These are phyloP conservation scores for Rutilus rutilus DNA, from an alignment of 2,113 vertebrate species.

Conservation along the genomic window DNA sequence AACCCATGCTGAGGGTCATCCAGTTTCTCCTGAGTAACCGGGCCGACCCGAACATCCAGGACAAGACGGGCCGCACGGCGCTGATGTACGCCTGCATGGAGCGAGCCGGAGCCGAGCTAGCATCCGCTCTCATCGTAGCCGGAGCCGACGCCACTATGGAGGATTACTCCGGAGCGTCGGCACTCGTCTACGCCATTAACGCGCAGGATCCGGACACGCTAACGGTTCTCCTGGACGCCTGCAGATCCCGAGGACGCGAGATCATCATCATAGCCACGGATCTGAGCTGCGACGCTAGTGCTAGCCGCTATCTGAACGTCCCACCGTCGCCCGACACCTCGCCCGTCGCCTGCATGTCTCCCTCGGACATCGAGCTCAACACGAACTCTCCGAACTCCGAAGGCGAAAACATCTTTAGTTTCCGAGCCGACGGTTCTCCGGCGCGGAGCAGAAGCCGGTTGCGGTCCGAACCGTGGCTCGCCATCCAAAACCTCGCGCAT, in stretches of 20 bases:
- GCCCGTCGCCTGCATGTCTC: constrained; percentile 73
- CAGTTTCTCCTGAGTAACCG: constrained; percentile 68
- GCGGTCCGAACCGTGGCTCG: constrained; percentile 69
- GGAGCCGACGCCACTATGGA: constrained; percentile 74
- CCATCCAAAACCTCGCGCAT: constrained; percentile 67
- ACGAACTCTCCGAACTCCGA: constrained; percentile 69
- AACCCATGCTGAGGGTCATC: constrained; percentile 62
- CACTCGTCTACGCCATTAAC: constrained; percentile 74
- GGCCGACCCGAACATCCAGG: constrained; percentile 72
- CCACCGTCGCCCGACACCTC: constrained; percentile 67
- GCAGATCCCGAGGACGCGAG: constrained; percentile 67
- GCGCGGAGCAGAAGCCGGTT: constrained; percentile 58
- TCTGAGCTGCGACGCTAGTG: constrained; percentile 56
- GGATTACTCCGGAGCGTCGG: constrained; percentile 72
- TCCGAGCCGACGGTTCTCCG: constrained; percentile 59
- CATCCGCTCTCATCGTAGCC: constrained; percentile 62
- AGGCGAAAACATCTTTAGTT: constrained; percentile 71
- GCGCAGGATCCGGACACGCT: constrained; percentile 68
- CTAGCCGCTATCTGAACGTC: constrained; percentile 65
- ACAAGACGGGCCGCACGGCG: constrained; percentile 70
- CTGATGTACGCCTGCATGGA: constrained; percentile 76
- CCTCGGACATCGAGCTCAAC: constrained; percentile 75
- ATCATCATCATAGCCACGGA: constrained; percentile 76
- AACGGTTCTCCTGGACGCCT: constrained; percentile 71
- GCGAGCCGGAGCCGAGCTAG: constrained; percentile 66